Evolutionary conservation across 2,113 vertebrate species (phyloP), one percentile per base, ranked within the genome.

Genomic region (Oxyura jamaicensis): DNA sequence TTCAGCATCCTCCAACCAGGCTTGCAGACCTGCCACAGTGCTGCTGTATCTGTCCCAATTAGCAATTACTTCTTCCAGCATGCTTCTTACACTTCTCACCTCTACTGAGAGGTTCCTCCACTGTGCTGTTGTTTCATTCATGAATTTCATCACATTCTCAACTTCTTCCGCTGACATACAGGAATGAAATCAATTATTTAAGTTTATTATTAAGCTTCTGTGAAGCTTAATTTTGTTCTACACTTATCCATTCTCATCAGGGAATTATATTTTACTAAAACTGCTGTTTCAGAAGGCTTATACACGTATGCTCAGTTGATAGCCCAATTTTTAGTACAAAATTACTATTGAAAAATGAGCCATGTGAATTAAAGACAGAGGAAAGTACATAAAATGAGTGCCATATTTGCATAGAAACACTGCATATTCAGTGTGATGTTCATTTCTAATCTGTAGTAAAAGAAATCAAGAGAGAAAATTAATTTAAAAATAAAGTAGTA

Each of bases 91-190:
- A 8, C 99, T 99, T 88, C 99, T 98, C 35, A 99, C 98, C 50
- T 99, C 99, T 94, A 99, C 99, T 0, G 99, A 99, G 42, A 99
- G 98, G 72, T 99, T 99, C 94, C 98, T 98, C 99, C 99, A 99
- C 95, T 99, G 99, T n/a, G 98, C 98, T 26, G 99, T 98, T 81
- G 99, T 99, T 68, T 99, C 99, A 42, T 88, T 98, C 98, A 99
- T 98, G 95, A 99, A 99, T 83, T 98, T 98, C 88, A 98, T 98
- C 65, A 99, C 98, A 26, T 96, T 98, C 95, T 99, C 99, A 3
- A 98, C 98, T 86, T 99, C 99, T 69, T 99, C 99, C 96, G 95
- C 99, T 99, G 93, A 85, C 88, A 95, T 28, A 93, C 4, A 80
- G 15, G 33, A 93, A 86, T 42, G 14, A 82, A 16, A 83, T 35